Conservation (phyloP, 2,797 vertebrate species). For the Pangasius macronema region DNA sequence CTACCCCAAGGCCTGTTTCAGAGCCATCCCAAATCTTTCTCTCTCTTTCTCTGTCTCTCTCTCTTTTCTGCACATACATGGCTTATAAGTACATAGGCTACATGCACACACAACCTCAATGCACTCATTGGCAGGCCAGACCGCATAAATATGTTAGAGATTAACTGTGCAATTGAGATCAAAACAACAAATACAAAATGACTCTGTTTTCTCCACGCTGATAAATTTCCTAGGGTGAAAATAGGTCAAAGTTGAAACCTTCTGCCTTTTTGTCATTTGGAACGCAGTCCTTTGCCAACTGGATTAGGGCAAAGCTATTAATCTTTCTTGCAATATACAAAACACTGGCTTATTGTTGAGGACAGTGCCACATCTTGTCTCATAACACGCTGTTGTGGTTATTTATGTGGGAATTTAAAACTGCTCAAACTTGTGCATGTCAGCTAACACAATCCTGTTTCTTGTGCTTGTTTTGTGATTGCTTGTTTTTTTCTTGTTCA, state of each 20-base stretch:
- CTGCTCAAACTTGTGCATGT: conserved; percentile 7
- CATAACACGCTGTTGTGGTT: conserved; percentile 4
- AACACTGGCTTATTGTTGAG: conserved; percentile 22
- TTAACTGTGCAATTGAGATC: conserved; percentile 38
- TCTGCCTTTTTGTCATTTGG: conserved; percentile 30
- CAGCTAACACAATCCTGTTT: conserved; percentile 13
- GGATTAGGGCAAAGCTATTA: conserved; percentile 21
- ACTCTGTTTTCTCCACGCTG: conserved; percentile 31
- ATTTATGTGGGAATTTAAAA: conserved; percentile 41
- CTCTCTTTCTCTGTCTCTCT: conserved; percentile 14
- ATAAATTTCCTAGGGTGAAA: conserved; percentile 40
- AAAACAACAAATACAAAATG: conserved; percentile 45
- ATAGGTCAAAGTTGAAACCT: conserved; percentile 42
- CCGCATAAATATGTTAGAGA: conserved; percentile 45
- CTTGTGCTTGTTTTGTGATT: conserved; percentile 19
- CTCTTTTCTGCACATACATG: conserved; percentile 11
- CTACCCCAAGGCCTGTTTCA: conserved; percentile 31
- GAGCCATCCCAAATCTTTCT: conserved; percentile 31
- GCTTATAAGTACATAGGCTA: conserved; percentile 1
- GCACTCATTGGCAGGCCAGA: conserved; percentile 7
- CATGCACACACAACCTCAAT: background rate
- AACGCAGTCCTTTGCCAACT: conserved; percentile 25
- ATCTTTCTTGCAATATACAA: conserved; percentile 9
- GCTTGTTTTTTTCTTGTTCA: background rate
- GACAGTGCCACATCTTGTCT: conserved; percentile 23